Evolutionary conservation across 2,113 vertebrate genomes (phyloP).

Genomic region (Tringa solitaria): DNA sequence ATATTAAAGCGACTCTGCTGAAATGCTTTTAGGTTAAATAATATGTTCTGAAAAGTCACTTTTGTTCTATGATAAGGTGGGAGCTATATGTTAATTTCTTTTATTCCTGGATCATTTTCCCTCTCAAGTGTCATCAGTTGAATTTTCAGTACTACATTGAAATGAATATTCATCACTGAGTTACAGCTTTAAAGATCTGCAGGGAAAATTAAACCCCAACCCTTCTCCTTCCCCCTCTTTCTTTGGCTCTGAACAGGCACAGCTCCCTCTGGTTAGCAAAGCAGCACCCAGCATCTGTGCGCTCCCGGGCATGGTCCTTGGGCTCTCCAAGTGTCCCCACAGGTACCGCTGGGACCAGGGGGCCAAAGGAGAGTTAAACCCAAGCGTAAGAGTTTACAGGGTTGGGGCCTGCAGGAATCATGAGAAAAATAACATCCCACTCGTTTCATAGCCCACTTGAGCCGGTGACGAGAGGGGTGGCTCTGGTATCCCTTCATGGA

Average conservation of each 20-base stretch:
- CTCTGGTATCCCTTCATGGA: neutral
- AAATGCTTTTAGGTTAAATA: slow-evolving; percentile 27
- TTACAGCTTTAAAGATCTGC: slow-evolving; percentile 24
- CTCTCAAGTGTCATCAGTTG: slow-evolving; percentile 26
- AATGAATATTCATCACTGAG: slow-evolving; percentile 49
- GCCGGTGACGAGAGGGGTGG: neutral
- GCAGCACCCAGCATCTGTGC: neutral
- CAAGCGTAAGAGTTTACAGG: neutral
- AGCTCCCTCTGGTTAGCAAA: neutral
- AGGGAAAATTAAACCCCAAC: neutral
- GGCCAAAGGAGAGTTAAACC: accelerated
- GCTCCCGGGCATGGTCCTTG: accelerated
- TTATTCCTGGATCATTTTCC: slow-evolving; percentile 56
- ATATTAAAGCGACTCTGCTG: neutral
- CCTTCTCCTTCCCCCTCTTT: neutral
- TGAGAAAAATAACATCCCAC: neutral
- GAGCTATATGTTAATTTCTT: slow-evolving; percentile 65
- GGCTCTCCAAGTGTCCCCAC: neutral
- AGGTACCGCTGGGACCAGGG: neutral
- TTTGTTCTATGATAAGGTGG: slow-evolving; percentile 52
- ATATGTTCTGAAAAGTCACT: slow-evolving; percentile 36
- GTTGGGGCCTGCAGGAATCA: neutral
- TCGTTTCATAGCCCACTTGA: accelerated
- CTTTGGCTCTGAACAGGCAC: neutral
- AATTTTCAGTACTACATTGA: slow-evolving; percentile 38